phyloP scores from a whole-genome alignment of 2,888 invertebrate genomes.

The Drosophila mercatorum region DNA sequence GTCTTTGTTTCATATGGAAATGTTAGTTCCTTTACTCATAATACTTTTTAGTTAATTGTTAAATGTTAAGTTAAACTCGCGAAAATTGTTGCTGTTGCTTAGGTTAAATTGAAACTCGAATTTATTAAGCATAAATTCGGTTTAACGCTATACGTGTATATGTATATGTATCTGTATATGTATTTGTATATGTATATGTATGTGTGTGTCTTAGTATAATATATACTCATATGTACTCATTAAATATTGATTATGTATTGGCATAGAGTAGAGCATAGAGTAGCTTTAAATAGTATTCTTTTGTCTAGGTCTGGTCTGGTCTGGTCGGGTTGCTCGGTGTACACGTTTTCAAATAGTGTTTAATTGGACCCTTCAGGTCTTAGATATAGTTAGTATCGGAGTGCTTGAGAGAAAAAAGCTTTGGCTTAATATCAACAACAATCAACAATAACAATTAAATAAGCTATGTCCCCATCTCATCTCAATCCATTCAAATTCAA shows the following conservation, averaged over 20 bases:
- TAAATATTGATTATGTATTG: conserved; percentile 43
- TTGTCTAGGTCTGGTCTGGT: conserved; percentile 19
- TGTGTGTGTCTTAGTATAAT: conserved; percentile 28
- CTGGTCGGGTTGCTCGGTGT: conserved; percentile 58
- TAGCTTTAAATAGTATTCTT: conserved; percentile 14
- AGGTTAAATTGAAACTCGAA: conserved; percentile 73
- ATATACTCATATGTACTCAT: conserved; percentile 39
- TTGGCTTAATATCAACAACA: conserved; percentile 56
- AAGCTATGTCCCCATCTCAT: conserved; percentile 32
- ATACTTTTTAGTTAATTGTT: conserved; percentile 61
- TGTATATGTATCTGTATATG: conserved; percentile 29
- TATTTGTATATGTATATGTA: conserved; percentile 34
- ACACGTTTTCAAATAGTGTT: conserved; percentile 65
- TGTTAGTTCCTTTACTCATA: conserved; percentile 42
- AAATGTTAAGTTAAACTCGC: conserved; percentile 61
- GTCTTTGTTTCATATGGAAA: conserved; percentile 64
- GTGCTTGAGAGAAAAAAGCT: conserved; percentile 18
- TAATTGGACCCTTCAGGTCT: conserved; percentile 62
- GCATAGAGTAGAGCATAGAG: conserved; percentile 35
- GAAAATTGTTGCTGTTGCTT: conserved; percentile 75
- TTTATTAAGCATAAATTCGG: conserved; percentile 72
- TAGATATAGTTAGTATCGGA: neutral
- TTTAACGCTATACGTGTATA: conserved; percentile 67
- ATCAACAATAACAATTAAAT: conserved; percentile 64
- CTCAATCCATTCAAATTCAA: conserved; percentile 30